Percentiles rank a stretch among this genome's conserved stretches.
Evolutionary conservation across 2,797 vertebrate genomes (phyloP).

Genomic region (Gobionotothen gibberifrons): DNA sequence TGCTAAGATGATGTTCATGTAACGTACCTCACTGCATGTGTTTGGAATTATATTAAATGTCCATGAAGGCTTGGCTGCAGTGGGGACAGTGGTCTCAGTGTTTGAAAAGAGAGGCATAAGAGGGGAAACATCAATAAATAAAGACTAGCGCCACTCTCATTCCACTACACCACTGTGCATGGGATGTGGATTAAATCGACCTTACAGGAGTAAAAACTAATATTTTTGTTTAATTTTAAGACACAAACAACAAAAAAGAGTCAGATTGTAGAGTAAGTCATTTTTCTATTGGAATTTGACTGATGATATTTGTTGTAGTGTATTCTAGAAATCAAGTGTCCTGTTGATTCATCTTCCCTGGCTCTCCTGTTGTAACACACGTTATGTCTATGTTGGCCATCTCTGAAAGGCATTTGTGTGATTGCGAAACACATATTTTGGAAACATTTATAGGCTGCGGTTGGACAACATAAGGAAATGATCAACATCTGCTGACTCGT

Average conservation of each 20-base stretch:
- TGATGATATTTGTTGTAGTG: not conserved
- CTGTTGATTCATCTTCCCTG: not conserved
- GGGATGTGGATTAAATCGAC: not conserved
- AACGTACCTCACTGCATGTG: not conserved
- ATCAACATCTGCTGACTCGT: conserved; percentile 21
- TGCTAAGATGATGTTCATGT: not conserved
- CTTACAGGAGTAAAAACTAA: not conserved
- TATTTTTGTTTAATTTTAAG: not conserved
- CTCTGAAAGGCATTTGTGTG: not conserved
- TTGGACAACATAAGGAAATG: conserved; percentile 7
- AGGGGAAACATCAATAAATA: conserved; percentile 53
- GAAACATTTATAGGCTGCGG: not conserved
- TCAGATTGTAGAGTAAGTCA: not conserved
- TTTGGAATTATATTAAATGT: not conserved
- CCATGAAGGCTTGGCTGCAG: conserved; percentile 13
- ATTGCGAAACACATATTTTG: not conserved
- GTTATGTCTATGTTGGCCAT: not conserved
- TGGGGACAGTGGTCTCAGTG: conserved; percentile 2
- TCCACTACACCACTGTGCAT: conserved; percentile 47
- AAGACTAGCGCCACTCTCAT: conserved; percentile 59
- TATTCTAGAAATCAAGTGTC: not conserved
- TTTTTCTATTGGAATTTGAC: not conserved
- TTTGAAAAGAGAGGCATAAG: conserved; percentile 26
- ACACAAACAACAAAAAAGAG: not conserved
- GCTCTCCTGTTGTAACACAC: not conserved